Evolutionary conservation across 2,113 vertebrate genomes (phyloP).

Genomic region (Formicarius rufipectus): DNA sequence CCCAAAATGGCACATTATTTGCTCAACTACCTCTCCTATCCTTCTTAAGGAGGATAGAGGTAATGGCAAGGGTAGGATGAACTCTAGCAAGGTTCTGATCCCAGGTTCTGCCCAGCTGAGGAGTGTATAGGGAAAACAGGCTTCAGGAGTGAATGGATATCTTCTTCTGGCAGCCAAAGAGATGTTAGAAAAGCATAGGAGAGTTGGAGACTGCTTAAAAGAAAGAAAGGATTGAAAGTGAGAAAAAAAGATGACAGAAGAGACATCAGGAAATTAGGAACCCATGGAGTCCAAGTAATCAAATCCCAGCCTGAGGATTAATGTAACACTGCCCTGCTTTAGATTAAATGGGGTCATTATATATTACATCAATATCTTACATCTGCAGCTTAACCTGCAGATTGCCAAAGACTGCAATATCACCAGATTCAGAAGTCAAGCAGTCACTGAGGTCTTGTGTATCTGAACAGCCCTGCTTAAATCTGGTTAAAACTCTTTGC

Average conservation of each 20-base stretch:
- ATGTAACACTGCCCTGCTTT: neutral
- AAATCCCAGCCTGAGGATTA: neutral
- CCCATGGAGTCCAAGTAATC: accelerated
- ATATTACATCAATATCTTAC: neutral
- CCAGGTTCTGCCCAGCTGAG: neutral
- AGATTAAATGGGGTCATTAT: neutral
- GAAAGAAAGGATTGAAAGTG: neutral
- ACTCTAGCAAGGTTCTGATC: neutral
- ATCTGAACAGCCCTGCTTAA: neutral
- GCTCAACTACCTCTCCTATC: neutral
- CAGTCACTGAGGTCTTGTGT: neutral
- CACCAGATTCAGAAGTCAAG: neutral
- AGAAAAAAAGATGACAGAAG: neutral
- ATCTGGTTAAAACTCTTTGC: neutral
- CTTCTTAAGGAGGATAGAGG: neutral
- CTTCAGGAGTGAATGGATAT: neutral
- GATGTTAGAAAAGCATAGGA: neutral
- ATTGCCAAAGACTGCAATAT: neutral
- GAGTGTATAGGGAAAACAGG: neutral
- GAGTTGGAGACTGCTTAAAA: neutral
- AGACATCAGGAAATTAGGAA: neutral
- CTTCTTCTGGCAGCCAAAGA: neutral
- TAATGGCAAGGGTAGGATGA: neutral
- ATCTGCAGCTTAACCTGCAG: neutral
- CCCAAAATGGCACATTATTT: neutral